Evolutionary conservation across 1,140 invertebrate species (phyloP).

Genomic region (Ptiloglossa arizonensis): DNA sequence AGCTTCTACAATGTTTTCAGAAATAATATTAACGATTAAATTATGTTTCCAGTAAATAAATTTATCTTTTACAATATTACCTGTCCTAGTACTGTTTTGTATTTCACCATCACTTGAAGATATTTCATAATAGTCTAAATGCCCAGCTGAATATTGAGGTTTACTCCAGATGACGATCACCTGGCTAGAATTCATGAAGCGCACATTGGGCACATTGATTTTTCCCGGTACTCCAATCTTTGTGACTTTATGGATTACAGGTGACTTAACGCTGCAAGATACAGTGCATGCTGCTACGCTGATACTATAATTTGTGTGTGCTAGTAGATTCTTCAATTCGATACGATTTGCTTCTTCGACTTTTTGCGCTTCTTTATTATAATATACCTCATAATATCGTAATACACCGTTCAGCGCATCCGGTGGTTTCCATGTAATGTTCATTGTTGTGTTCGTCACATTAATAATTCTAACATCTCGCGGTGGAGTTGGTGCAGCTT

Average conservation of each 20-base stretch:
- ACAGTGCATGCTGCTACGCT: slow-evolving; percentile 88
- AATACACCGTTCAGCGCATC: slow-evolving; percentile 88
- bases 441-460: slow-evolving; percentile 86
- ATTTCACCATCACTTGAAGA: slow-evolving; percentile 68
- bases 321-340: slow-evolving; percentile 54
- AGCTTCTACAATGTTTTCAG: slow-evolving; percentile 64
- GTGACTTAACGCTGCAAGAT: slow-evolving; percentile 83
- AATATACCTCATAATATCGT: slow-evolving; percentile 86
- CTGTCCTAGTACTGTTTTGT: slow-evolving; percentile 69
- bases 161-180: slow-evolving; percentile 83
- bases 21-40: background rate
- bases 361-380: slow-evolving; percentile 64
- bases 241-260: slow-evolving; percentile 81
- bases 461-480: slow-evolving; percentile 83
- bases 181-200: slow-evolving; percentile 79
- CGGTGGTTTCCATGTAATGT: slow-evolving; percentile 88
- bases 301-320: slow-evolving; percentile 85
- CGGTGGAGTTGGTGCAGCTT: slow-evolving; percentile 85
- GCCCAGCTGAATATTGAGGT: slow-evolving; percentile 85
- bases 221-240: slow-evolving; percentile 84
- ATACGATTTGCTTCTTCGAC: slow-evolving; percentile 67
- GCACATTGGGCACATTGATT: slow-evolving; percentile 80
- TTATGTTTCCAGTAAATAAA: background rate
- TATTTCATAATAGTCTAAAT: slow-evolving; percentile 83
- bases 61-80: slow-evolving; percentile 49